Conservation (phyloP, 1,140 invertebrate genomes). For the Trichonephila clavipes region DNA sequence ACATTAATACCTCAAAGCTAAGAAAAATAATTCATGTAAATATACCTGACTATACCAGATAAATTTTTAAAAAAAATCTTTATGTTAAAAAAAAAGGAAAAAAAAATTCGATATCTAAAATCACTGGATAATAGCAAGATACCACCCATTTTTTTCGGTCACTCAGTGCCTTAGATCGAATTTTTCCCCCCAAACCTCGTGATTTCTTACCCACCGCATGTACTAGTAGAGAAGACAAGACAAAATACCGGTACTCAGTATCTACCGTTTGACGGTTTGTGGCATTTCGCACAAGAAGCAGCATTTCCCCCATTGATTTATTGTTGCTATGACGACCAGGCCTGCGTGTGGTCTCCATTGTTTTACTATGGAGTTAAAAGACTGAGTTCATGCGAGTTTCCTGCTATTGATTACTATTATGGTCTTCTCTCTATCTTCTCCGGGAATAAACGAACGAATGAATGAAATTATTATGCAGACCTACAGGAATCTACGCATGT, state of each 20-base stretch:
- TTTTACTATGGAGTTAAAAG: constrained; percentile 76
- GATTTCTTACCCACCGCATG: neutral
- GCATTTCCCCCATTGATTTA: constrained; percentile 73
- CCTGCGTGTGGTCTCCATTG: constrained; percentile 75
- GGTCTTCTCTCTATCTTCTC: constrained; percentile 21
- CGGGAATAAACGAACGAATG: constrained; percentile 25
- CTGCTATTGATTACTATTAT: constrained; percentile 75
- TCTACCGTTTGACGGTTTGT: constrained; percentile 73
- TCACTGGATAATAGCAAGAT: neutral
- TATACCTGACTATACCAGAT: too few species aligned
- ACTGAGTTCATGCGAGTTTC: constrained; percentile 70
- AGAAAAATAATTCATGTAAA: too few species aligned
- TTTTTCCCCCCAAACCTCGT: neutral
- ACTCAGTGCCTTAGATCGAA: neutral
- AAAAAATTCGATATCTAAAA: too few species aligned
- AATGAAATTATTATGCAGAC: constrained; percentile 46
- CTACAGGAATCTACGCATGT: constrained; percentile 47
- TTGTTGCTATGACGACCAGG: constrained; percentile 65
- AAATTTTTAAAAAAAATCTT: too few species aligned
- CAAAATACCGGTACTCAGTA: constrained; percentile 74
- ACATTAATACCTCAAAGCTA: too few species aligned
- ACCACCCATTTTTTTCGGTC: neutral
- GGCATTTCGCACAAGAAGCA: constrained; percentile 58
- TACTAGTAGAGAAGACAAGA: constrained; percentile 50
- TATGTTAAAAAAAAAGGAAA: too few species aligned